Percentiles rank a stretch among this genome's conserved stretches.
Conservation (phyloP, 2,888 invertebrate genomes). For the Andrena chrysosceles region DNA sequence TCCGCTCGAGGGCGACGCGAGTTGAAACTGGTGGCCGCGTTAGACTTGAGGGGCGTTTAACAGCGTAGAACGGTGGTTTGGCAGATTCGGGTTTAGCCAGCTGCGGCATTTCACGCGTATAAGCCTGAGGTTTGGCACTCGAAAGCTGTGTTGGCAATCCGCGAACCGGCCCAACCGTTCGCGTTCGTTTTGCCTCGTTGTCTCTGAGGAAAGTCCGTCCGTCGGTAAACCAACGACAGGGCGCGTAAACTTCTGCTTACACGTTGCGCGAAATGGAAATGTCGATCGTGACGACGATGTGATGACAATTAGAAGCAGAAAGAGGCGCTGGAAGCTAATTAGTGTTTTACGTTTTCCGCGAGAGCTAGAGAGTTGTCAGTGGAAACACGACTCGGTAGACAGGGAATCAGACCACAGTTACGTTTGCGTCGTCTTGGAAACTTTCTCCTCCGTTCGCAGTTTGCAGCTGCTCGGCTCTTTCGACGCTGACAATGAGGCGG, state of each 20-base stretch:
- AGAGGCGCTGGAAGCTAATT: slow-evolving; percentile 18
- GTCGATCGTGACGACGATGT: neutral
- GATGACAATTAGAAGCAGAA: slow-evolving; percentile 10
- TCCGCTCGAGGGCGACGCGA: slow-evolving; percentile 10
- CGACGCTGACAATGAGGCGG: slow-evolving; percentile 8
- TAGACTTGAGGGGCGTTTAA: slow-evolving; percentile 52
- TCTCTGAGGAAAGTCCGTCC: slow-evolving; percentile 25
- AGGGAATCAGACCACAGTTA: slow-evolving; percentile 19
- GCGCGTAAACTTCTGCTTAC: neutral
- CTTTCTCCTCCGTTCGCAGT: neutral
- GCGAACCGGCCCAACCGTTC: slow-evolving; percentile 43
- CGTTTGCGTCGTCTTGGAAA: slow-evolving; percentile 24
- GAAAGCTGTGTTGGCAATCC: slow-evolving; percentile 60
- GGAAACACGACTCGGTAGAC: slow-evolving; percentile 18
- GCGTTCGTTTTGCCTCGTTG: slow-evolving; percentile 53
- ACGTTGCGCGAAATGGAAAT: neutral
- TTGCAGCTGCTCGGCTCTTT: slow-evolving; percentile 15
- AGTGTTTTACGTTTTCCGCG: slow-evolving; percentile 10
- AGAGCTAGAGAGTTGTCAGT: slow-evolving; percentile 13
- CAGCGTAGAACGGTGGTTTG: slow-evolving; percentile 42
- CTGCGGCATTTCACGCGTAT: slow-evolving; percentile 65
- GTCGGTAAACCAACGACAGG: neutral
- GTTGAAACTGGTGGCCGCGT: slow-evolving; percentile 21
- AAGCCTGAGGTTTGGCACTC: slow-evolving; percentile 69
- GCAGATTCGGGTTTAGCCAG: slow-evolving; percentile 69